Evolutionary conservation across 1,140 invertebrate genomes (phyloP), one percentile per base, ranked within the genome.

Genomic region (Euborellia annulipes): DNA sequence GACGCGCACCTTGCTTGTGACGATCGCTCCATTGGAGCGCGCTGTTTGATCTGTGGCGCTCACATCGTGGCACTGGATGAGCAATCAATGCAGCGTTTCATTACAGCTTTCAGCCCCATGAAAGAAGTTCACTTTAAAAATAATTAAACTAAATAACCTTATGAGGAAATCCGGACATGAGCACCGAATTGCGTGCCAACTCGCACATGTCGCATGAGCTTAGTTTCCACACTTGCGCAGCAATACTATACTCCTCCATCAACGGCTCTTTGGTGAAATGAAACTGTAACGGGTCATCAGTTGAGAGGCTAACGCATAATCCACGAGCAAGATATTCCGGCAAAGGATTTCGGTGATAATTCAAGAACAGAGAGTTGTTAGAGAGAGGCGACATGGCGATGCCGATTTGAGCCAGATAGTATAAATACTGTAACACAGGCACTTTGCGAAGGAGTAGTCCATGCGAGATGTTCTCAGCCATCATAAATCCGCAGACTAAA

Each of bases 211-310:
- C 95, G 59, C 91, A 96, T 21, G 87, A 86, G 60, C 88, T 95
- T 1, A 98, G 69, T 65, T 98, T 98, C 93, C 92, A 98, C 43
- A 94, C 90, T 68, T 98, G 95, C 7, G 94, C 89, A 9, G 95
- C 95, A 65, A 98, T 98, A 58, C 91, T 95, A 68, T 97, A 99
- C 62, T 98, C 95, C 64, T 98, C 95, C 93, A 98, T 98, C 44
- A 98, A 67, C 13, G 95, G 92, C 74, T 98, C 95, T 73, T 98
- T 98, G 21, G 96, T 99, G 57, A 98, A 98, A 66, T 98, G 95
- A 65, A 98, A 98, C 66, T 98, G 95, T 32, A 99, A 64, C 11
- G 96, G 95, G 70, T 98, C 95, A 64, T 99, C 96, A 6, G 94
- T 98, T 3, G 91, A 96, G 4, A 99, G 67, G 38, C 91, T 95